A percentile compares a stretch with the other conserved stretches of the same genome.
phyloP scores from a whole-genome alignment of 53 echinoderm and acorn worm species.

The Paelopatides confundens region DNA sequence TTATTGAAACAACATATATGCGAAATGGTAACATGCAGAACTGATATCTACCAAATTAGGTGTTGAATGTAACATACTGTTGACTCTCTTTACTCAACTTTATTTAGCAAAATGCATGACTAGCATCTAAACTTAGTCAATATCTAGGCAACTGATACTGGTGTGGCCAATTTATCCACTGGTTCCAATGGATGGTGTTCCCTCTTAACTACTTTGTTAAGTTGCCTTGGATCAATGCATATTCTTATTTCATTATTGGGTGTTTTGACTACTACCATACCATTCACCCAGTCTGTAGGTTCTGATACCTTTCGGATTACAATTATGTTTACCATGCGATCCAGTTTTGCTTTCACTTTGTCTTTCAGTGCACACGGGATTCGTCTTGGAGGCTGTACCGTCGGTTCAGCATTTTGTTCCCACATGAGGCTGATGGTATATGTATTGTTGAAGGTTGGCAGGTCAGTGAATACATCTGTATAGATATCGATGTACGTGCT shows the following conservation, averaged over 20 bases:
- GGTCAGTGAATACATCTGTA: not conserved
- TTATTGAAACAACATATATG: not conserved
- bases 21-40: not conserved
- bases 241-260: not conserved
- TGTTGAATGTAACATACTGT: not conserved
- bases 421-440: not conserved
- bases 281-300: constrained; percentile 47
- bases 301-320: constrained; percentile 22
- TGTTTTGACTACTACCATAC: constrained; percentile 32
- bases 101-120: constrained; percentile 22
- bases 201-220: constrained; percentile 41
- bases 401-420: not conserved
- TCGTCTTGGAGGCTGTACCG: not conserved
- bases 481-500: too few species aligned
- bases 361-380: constrained; percentile 29
- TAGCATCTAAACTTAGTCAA: constrained; percentile 20
- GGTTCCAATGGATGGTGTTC: constrained; percentile 6
- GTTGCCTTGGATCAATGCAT: constrained; percentile 29
- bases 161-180: not conserved
- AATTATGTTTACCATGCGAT: constrained; percentile 40
- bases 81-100: not conserved
- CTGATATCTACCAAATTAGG: not conserved
- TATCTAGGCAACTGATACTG: not conserved
- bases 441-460: not conserved
- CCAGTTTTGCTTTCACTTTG: constrained; percentile 29